Evolutionary conservation across 2,797 vertebrate species (phyloP).

Genomic region (Sebastes jordani): DNA sequence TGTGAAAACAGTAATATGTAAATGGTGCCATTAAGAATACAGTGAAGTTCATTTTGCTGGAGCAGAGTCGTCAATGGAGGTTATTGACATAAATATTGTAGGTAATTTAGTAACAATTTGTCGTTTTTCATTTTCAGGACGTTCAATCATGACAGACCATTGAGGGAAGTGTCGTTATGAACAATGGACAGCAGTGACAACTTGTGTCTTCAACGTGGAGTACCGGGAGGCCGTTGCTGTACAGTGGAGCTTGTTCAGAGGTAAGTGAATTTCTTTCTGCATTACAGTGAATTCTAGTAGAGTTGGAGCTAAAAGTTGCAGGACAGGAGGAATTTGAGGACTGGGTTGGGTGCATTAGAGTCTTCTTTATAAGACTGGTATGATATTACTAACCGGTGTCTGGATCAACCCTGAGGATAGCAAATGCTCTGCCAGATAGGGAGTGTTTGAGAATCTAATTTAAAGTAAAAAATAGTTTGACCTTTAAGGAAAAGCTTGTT

Average conservation of each 20-base stretch:
- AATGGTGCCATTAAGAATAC: neutral
- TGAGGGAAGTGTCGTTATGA: neutral
- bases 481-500: neutral
- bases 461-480: neutral
- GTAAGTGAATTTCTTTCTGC: neutral
- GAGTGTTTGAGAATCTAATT: neutral
- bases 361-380: no score
- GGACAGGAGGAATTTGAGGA: neutral
- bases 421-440: no score
- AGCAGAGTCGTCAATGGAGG: neutral
- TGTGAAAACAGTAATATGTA: neutral
- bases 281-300: neutral
- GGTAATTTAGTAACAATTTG: neutral
- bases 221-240: neutral
- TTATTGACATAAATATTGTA: neutral
- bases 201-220: neutral
- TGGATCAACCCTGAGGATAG: no score
- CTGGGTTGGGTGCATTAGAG: no score
- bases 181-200: neutral
- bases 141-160: neutral
- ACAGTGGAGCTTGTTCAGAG: accelerated
- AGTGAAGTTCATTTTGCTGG: neutral
- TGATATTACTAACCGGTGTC: no score
- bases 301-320: neutral
- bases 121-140: neutral